Percentiles rank a stretch among this genome's conserved stretches.
Conservation (phyloP, 2,888 invertebrate genomes). For the Meiosimyza decipiens region DNA sequence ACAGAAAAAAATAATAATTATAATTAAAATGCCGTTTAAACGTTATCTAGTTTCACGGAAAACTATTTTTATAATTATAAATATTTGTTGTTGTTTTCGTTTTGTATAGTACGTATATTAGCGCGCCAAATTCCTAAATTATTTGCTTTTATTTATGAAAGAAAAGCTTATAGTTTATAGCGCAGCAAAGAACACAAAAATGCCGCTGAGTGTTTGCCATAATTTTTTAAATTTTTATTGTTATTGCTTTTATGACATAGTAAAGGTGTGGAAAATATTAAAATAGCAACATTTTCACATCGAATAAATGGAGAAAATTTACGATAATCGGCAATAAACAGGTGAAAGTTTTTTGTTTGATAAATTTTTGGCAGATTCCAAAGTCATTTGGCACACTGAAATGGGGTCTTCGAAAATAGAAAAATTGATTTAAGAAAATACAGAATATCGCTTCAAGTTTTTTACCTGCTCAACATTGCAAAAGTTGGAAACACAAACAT, state of each 20-base stretch:
- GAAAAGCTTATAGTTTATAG: too few species aligned
- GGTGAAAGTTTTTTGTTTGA: conserved; percentile 38
- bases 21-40: too few species aligned
- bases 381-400: conserved; percentile 26
- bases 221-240: conserved; percentile 36
- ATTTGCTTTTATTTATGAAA: too few species aligned
- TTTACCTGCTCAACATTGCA: conserved; percentile 36
- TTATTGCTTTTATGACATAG: conserved; percentile 43
- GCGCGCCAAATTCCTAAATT: too few species aligned
- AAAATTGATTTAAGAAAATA: conserved; percentile 7
- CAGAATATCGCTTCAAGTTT: too few species aligned
- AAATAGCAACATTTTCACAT: too few species aligned
- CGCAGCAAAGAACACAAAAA: too few species aligned
- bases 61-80: too few species aligned
- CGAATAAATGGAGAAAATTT: conserved; percentile 7
- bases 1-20: too few species aligned
- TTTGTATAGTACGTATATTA: too few species aligned
- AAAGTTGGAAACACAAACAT: conserved; percentile 28
- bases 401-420: conserved; percentile 14
- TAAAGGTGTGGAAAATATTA: conserved; percentile 41
- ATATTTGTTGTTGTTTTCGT: too few species aligned
- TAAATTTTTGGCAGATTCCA: conserved; percentile 31
- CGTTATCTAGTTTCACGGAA: too few species aligned
- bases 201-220: conserved; percentile 4
- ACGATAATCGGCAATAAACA: conserved; percentile 35